Conservation (phyloP, 2,113 vertebrate genomes). For the Channa maculata region DNA sequence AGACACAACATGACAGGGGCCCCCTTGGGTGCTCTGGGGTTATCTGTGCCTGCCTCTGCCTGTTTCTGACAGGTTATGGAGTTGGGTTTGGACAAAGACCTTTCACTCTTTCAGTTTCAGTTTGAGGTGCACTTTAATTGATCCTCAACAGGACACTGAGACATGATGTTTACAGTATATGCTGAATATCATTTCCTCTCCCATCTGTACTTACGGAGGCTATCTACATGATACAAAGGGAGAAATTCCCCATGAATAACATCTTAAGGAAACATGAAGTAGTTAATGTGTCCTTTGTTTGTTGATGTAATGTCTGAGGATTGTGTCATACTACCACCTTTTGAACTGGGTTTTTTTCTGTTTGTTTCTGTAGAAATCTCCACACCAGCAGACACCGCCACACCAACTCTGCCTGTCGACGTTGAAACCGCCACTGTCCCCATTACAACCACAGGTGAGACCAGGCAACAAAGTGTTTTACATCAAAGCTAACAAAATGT, state of each 20-base stretch:
- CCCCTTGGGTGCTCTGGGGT: conserved; percentile 18
- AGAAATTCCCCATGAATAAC: conserved; percentile 25
- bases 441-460: conserved; percentile 79
- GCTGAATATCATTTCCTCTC: conserved; percentile 45
- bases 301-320: neutral
- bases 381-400: conserved; percentile 86
- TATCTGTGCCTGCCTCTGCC: conserved; percentile 37
- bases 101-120: neutral
- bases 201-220: conserved; percentile 9
- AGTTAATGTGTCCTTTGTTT: conserved; percentile 8
- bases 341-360: conserved; percentile 6
- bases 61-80: conserved; percentile 25
- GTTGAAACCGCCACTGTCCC: conserved; percentile 84
- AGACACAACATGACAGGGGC: conserved; percentile 61
- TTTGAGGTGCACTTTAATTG: neutral
- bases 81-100: conserved; percentile 1
- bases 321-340: neutral
- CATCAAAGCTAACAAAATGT: neutral
- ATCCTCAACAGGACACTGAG: neutral
- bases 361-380: conserved; percentile 84
- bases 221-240: neutral
- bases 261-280: conserved; percentile 1
- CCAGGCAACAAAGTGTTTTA: neutral
- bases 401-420: conserved; percentile 82
- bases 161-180: neutral